These are phyloP conservation scores for Nowickia ferox DNA, from an alignment of 2,888 invertebrate species.

Conservation along the genomic window DNA sequence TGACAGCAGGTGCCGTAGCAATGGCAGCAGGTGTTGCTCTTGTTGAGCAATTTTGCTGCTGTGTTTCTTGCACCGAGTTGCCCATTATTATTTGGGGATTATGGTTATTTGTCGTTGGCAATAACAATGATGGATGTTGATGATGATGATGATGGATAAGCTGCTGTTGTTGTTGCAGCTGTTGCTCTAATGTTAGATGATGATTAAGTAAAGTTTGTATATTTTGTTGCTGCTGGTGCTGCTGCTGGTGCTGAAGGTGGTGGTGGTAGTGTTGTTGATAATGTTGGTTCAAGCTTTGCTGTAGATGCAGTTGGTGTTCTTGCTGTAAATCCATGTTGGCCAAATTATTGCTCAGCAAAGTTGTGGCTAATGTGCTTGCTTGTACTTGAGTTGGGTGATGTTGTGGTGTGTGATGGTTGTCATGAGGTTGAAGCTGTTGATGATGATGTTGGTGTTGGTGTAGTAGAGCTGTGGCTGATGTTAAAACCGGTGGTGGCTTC, in stretches of 20 bases:
- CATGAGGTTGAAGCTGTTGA: slow-evolving; percentile 72
- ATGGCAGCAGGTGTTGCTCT: slow-evolving; percentile 19
- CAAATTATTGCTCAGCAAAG: slow-evolving; percentile 73
- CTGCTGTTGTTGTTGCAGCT: slow-evolving; percentile 65
- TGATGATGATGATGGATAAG: slow-evolving; percentile 62
- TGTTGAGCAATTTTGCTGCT: slow-evolving; percentile 50
- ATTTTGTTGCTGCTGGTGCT: slow-evolving; percentile 68
- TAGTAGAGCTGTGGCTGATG: slow-evolving; percentile 67
- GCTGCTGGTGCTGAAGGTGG: slow-evolving; percentile 33
- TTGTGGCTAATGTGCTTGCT: slow-evolving; percentile 71
- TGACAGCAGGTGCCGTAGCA: neutral
- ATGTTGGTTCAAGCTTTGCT: slow-evolving; percentile 55
- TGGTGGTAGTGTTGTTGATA: neutral
- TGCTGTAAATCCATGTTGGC: slow-evolving; percentile 78
- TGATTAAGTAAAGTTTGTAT: slow-evolving; percentile 75
- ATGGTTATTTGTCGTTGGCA: slow-evolving; percentile 68
- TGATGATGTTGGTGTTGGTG: slow-evolving; percentile 74
- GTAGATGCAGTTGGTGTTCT: slow-evolving; percentile 62
- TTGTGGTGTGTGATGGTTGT: slow-evolving; percentile 65
- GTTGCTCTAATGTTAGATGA: slow-evolving; percentile 71
- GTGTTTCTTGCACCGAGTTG: slow-evolving; percentile 50
- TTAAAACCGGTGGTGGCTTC: slow-evolving; percentile 78
- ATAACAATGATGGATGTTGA: slow-evolving; percentile 64
- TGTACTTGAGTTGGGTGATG: slow-evolving; percentile 72
- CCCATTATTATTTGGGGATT: slow-evolving; percentile 66